Evolutionary conservation across 2,888 invertebrate genomes (phyloP), one percentile per base, ranked within the genome.

Genomic region (Luperina testacea): DNA sequence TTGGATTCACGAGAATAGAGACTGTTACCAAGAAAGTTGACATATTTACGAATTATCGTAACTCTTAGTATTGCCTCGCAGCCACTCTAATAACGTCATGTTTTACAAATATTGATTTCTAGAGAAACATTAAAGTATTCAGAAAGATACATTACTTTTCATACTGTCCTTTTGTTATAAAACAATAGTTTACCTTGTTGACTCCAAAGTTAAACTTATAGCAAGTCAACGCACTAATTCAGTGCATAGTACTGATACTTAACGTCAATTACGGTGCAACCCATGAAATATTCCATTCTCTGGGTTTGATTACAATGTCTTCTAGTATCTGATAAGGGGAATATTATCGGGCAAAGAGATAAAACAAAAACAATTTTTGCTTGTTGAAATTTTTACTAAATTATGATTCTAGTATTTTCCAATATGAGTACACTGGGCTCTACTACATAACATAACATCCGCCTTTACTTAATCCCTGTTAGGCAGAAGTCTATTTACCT

Each of bases 151-250:
- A 27, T 24, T 32, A 38, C 13, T 11, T 69, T 45, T 65, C 9
- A 45, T 69, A 27, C 63, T 48, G 9, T 38, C 48, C 27, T 57
- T 51, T 20, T 64, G 42, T 20, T 45, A 65, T 63, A 69, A 68
- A 63, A 27, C 48, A 68, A 63, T 53, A 17, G 7, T 80, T 80
- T 80, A 69, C 81, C 53, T 57, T 27, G 53, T 68, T 27, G 32
- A 17, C 20, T 67, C n/a, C 1, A 20, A 71, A 78, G 38, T 11
- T 45, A n/a, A 38, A 59, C 24, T 11, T 48, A 53, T 38, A 61
- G 2, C 9, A 51, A 42, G 9, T 24, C 45, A 68, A 32, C 24
- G 24, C 7, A 32, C 32, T 17, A n/a, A 11, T 63, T 63, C 20
- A n/a, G 38, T 51, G 20, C 5, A n/a, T 59, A 57, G 15, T 65